Evolutionary conservation across 2,888 invertebrate genomes (phyloP).

Genomic region (Heliconius aoede): DNA sequence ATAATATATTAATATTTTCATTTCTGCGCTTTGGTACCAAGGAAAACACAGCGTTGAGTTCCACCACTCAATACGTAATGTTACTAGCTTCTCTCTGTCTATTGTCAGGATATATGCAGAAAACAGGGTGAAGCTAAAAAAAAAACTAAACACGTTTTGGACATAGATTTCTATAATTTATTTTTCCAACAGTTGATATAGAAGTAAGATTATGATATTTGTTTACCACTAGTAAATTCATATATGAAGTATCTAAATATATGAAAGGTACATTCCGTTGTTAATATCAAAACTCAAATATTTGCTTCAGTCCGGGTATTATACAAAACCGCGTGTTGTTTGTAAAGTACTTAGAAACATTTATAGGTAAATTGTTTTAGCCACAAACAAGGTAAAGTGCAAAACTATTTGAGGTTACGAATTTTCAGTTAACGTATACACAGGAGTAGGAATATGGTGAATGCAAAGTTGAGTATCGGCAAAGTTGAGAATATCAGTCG

Average conservation of each 20-base stretch:
- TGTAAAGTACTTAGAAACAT: slow-evolving; percentile 43
- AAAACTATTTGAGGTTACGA: slow-evolving; percentile 35
- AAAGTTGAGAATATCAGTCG: too few relatives aligned
- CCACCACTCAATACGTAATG: too few relatives aligned
- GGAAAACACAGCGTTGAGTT: too few relatives aligned
- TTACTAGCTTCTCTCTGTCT: too few relatives aligned
- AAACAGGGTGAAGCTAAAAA: too few relatives aligned
- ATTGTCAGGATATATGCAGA: too few relatives aligned
- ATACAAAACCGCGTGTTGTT: slow-evolving; percentile 31
- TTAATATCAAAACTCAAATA: slow-evolving; percentile 22
- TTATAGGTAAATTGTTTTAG: slow-evolving; percentile 43
- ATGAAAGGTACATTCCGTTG: not conserved
- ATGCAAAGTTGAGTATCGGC: not conserved
- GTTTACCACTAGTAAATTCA: not conserved
- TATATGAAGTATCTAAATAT: not conserved
- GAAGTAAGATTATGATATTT: not conserved
- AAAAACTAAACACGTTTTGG: too few relatives aligned
- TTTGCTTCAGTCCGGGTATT: slow-evolving; percentile 31
- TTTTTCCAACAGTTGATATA: not conserved
- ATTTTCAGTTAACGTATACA: slow-evolving; percentile 17
- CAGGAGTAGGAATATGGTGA: not conserved
- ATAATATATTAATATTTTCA: too few relatives aligned
- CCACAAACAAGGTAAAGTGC: slow-evolving; percentile 40
- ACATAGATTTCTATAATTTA: not conserved
- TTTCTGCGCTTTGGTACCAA: too few relatives aligned